phyloP scores from a whole-genome alignment of 2,113 vertebrate species.

The Anoura caudifer region DNA sequence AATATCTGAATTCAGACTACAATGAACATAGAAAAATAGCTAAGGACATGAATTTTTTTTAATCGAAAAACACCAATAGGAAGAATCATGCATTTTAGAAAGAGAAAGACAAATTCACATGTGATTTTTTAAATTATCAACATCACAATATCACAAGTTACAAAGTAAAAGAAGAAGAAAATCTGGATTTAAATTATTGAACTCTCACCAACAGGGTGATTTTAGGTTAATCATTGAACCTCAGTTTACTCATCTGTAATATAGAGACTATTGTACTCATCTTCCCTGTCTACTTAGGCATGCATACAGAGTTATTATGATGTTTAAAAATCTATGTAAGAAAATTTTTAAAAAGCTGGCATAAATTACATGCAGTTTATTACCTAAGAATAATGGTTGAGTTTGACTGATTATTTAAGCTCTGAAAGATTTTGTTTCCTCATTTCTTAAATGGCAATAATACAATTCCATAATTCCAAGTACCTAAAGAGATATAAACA shows the following conservation, averaged over 20 bases:
- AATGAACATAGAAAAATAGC: not conserved
- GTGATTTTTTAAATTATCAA: not conserved
- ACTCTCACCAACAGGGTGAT: not conserved
- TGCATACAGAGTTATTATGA: not conserved
- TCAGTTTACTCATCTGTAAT: not conserved
- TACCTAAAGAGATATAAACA: not conserved
- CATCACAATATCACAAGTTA: not conserved
- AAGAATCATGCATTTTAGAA: not conserved
- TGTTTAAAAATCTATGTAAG: not conserved
- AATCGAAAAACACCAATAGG: not conserved
- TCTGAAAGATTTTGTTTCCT: not conserved
- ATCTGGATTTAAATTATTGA: not conserved
- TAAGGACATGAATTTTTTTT: not conserved
- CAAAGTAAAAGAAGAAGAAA: not conserved
- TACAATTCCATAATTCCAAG: not conserved
- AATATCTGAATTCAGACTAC: not conserved
- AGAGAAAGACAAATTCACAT: not conserved
- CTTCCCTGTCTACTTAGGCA: not conserved
- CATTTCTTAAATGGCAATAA: not conserved
- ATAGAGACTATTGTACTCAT: not conserved
- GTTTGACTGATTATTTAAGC: not conserved
- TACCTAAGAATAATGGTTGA: not conserved
- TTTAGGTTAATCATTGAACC: not conserved
- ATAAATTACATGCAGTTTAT: not conserved
- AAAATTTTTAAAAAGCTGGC: not conserved